Percentiles rank a stretch among this genome's conserved stretches.
These are phyloP conservation scores for Anhinga anhinga DNA, from an alignment of 2,113 vertebrate genomes.

Conservation along the genomic window DNA sequence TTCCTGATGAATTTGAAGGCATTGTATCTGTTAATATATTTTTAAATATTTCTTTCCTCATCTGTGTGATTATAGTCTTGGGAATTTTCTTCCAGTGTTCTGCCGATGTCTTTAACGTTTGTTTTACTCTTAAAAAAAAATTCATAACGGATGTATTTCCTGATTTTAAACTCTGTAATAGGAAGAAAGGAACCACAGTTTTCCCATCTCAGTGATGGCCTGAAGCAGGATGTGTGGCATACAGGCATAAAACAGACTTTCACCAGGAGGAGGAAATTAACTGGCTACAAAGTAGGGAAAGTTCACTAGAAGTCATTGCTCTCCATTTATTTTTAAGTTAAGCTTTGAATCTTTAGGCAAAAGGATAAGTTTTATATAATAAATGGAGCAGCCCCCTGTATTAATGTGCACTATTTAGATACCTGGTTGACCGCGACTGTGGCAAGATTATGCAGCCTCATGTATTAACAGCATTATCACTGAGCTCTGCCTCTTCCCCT, in stretches of 20 bases:
- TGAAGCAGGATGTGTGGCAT: conserved; percentile 19
- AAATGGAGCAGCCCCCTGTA: not conserved
- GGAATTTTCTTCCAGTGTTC: not conserved
- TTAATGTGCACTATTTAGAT: not conserved
- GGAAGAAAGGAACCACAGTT: conserved; percentile 30
- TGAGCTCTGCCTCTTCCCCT: not conserved
- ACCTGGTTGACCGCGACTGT: not conserved
- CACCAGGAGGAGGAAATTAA: conserved; percentile 7
- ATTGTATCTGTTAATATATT: not conserved
- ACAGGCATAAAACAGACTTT: not conserved
- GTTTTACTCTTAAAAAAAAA: conserved; percentile 5
- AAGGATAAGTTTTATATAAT: not conserved
- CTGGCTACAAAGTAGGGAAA: not conserved
- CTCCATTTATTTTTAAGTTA: not conserved
- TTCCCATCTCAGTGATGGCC: not conserved
- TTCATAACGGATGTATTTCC: conserved; percentile 25
- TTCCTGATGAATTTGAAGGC: not conserved
- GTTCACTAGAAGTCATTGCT: not conserved
- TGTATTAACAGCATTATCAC: not conserved
- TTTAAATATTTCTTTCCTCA: not conserved
- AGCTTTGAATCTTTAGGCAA: not conserved
- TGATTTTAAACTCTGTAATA: conserved; percentile 16
- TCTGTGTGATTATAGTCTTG: not conserved
- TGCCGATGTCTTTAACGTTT: conserved; percentile 19
- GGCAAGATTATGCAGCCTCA: not conserved